These are phyloP conservation scores for Xiphias gladius DNA, from an alignment of 2,113 vertebrate genomes.

Conservation along the genomic window DNA sequence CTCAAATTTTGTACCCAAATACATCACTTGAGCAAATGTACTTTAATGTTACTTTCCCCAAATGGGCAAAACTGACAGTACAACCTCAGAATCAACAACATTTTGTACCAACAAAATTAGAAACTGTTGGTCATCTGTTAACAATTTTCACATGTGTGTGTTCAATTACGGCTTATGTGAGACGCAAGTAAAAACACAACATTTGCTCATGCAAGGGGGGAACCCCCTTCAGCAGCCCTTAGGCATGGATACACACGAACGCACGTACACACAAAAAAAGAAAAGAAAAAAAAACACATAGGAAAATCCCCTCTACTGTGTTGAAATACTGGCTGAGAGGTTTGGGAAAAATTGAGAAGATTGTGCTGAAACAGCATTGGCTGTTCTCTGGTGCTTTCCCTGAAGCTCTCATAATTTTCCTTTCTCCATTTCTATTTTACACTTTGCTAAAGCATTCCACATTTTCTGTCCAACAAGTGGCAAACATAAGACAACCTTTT, in stretches of 20 bases:
- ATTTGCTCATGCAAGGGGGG: slow-evolving; percentile 10
- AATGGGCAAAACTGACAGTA: background rate
- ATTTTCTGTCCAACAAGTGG: background rate
- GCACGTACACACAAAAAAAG: background rate
- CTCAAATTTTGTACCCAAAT: too few relatives aligned
- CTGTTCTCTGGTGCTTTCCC: slow-evolving; percentile 10
- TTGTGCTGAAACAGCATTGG: slow-evolving; percentile 4
- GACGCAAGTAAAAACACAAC: slow-evolving; percentile 8
- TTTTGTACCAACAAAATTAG: too few relatives aligned
- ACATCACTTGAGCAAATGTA: background rate
- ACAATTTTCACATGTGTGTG: background rate
- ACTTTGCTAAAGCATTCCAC: background rate
- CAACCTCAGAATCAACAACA: too few relatives aligned
- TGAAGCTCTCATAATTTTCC: background rate
- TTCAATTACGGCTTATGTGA: background rate
- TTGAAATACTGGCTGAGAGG: background rate
- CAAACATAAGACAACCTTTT: background rate
- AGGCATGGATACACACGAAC: slow-evolving; percentile 3
- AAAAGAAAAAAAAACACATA: background rate
- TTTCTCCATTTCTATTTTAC: background rate
- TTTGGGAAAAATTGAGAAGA: background rate
- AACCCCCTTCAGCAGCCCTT: slow-evolving; percentile 19
- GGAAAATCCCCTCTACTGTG: background rate
- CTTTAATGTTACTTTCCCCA: background rate
- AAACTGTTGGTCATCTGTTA: background rate